Percentiles rank a stretch among this genome's conserved stretches.
Evolutionary conservation across 2,113 vertebrate species (phyloP).

Genomic region (Crotalus tigris): DNA sequence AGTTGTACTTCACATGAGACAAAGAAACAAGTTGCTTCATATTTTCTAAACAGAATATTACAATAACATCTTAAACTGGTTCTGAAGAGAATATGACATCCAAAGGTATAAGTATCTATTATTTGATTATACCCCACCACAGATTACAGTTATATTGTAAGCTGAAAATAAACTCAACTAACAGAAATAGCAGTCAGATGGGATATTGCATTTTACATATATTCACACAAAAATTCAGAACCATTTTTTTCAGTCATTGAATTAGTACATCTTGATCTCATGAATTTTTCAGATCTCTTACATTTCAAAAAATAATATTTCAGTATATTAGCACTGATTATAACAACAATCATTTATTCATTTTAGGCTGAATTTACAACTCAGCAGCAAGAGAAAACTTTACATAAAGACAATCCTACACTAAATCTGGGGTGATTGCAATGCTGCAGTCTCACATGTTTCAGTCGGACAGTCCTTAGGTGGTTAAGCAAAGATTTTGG

Average conservation of each 20-base stretch:
- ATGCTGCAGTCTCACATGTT: neutral
- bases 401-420: neutral
- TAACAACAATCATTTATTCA: neutral
- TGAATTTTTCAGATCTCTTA: neutral
- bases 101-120: neutral
- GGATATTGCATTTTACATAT: neutral
- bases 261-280: neutral
- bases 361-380: neutral
- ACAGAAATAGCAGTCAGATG: neutral
- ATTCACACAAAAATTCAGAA: neutral
- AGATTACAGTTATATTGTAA: neutral
- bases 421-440: neutral
- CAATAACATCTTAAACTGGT: neutral
- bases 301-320: neutral
- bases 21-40: neutral
- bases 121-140: neutral
- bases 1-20: neutral
- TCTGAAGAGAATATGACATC: neutral
- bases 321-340: neutral
- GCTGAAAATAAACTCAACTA: neutral
- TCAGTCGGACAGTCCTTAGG: neutral
- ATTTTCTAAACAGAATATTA: neutral
- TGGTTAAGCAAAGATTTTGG: neutral
- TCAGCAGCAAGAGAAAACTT: neutral
- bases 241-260: neutral